A percentile compares a stretch with the other conserved stretches of the same genome.
Conservation (phyloP, 2,113 vertebrate genomes). For the Promerops cafer region DNA sequence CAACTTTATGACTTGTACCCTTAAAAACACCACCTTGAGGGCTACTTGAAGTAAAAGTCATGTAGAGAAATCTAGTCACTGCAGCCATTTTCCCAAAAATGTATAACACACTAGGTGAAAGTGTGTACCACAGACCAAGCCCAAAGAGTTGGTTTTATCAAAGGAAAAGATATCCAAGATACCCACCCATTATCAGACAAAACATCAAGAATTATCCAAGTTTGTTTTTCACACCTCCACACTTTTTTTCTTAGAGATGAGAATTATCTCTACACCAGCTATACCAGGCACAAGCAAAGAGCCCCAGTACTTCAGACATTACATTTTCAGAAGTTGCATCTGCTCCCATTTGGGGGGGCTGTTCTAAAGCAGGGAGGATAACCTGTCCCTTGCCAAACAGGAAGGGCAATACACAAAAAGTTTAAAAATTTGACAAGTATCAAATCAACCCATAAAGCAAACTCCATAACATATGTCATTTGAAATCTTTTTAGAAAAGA, state of each 20-base stretch:
- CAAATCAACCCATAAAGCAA: not conserved
- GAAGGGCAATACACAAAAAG: not conserved
- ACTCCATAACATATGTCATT: not conserved
- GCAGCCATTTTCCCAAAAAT: not conserved
- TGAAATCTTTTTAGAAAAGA: not conserved
- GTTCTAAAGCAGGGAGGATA: not conserved
- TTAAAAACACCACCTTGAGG: not conserved
- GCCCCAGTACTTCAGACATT: not conserved
- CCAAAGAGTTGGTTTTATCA: fast-evolving
- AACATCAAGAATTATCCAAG: not conserved
- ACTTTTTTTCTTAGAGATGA: not conserved
- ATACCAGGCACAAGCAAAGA: not conserved
- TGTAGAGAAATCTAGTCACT: fast-evolving
- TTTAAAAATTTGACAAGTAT: not conserved
- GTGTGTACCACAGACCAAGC: not conserved
- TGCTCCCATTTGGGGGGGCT: not conserved
- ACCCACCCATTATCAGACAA: not conserved
- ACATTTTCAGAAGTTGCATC: not conserved
- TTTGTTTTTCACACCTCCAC: not conserved
- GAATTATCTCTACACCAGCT: not conserved
- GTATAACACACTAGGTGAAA: not conserved
- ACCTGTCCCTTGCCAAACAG: not conserved
- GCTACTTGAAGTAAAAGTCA: not conserved
- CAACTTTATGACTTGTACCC: not conserved
- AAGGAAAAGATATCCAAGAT: not conserved